Evolutionary conservation across 2,113 vertebrate genomes (phyloP), one percentile per base, ranked within the genome.

Genomic region (Aplodontia rufa): DNA sequence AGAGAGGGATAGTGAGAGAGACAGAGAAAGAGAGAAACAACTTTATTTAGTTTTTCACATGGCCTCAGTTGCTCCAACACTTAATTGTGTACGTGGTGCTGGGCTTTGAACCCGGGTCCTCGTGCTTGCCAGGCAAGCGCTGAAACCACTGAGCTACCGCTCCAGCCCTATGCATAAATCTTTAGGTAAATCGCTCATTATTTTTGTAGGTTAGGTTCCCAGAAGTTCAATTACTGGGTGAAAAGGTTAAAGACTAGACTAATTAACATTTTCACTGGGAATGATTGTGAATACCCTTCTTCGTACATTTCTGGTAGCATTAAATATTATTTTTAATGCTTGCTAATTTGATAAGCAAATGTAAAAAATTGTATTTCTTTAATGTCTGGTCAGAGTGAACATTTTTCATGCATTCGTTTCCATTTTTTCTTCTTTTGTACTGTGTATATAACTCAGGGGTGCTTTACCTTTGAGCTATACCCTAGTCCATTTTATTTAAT

Each of bases 321-420:
- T 96, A 83, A 53, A 49, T 84, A 30, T 79, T 79, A 60, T 72
- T 60, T 91, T 62, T 49, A 24, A 49, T 89, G 12, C 78, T 85
- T 93, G 75, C 79, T 94, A 82, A 86, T 86, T 93, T 78, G 53
- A 81, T 89, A 76, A 72, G 26, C 28, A 68, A 90, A 76, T 32
- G 45, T 93, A 26, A 55, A 32, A 66, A 76, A 86, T 79, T 93
- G 35, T 76, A 42, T 84, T 93, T 90, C 74, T 74, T 76, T 79
- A 60, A 64, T 92, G 92, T 68, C n/a, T 60, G 53, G 42, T 82
- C 40, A 90, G 71, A 64, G 3, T 30, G 11, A 87, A 92, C 20
- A 45, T 76, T 96, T 68, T 86, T 93, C 28, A 71, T 32, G 49
- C 8, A 82, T 68, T 92, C n/a, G 76, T 75, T 74, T 94, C 37